Conservation (phyloP, 2,113 vertebrate species). For the Cyprinodon variegatus region DNA sequence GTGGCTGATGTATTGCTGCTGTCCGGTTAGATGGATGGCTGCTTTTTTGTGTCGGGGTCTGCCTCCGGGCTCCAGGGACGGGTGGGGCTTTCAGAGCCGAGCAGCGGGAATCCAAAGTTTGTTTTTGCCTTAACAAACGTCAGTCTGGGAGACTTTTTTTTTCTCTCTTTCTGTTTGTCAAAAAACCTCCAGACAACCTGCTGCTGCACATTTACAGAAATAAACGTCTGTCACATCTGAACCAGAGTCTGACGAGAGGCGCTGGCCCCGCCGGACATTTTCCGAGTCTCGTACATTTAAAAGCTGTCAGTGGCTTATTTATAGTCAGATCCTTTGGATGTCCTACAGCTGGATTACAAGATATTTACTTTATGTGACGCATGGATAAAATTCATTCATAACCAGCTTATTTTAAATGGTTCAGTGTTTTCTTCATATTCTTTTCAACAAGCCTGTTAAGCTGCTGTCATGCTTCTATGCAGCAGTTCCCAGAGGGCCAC, state of each 20-base stretch:
- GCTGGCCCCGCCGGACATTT: neutral
- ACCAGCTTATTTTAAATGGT: too few species aligned
- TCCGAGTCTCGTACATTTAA: neutral
- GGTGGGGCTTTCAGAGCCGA: conserved; percentile 26
- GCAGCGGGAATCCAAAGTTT: neutral
- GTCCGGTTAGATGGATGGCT: conserved; percentile 20
- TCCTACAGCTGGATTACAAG: neutral
- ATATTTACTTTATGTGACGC: too few species aligned
- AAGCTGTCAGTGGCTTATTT: neutral
- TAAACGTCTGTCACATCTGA: neutral
- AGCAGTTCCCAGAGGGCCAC: too few species aligned
- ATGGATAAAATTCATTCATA: too few species aligned
- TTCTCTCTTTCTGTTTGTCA: neutral
- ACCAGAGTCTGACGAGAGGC: neutral
- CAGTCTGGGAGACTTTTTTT: neutral
- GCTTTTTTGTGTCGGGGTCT: conserved; percentile 28
- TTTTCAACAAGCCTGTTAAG: too few species aligned
- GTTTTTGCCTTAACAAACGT: conserved; percentile 18
- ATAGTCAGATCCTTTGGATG: neutral
- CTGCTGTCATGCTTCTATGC: too few species aligned
- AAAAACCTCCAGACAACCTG: conserved; percentile 8
- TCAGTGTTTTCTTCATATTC: too few species aligned
- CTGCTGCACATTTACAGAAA: conserved; percentile 26
- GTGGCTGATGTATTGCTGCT: conserved; percentile 2
- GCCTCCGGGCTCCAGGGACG: conserved; percentile 16